A percentile compares a stretch with the other conserved stretches of the same genome.
These are phyloP conservation scores for Drosophila incognita DNA, from an alignment of 2,888 invertebrate genomes.

Conservation along the genomic window DNA sequence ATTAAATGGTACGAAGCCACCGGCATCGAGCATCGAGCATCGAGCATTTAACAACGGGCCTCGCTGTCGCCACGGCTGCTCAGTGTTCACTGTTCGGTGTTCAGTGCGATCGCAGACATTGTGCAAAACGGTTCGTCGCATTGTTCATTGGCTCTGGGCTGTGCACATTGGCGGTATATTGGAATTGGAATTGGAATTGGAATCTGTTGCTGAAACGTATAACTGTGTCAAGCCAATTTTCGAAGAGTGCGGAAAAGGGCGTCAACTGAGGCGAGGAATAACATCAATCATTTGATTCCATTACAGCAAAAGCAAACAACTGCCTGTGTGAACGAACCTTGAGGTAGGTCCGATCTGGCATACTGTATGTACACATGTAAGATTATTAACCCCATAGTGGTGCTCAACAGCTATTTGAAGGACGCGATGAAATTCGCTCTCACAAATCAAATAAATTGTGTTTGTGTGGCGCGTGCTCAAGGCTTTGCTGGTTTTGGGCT, in stretches of 20 bases:
- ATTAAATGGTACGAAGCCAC: conserved; percentile 65
- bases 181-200: conserved; percentile 35
- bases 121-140: conserved; percentile 62
- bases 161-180: background rate
- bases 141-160: conserved; percentile 25
- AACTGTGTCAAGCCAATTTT: conserved; percentile 59
- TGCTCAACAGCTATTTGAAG: conserved; percentile 8
- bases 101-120: conserved; percentile 80
- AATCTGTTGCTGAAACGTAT: conserved; percentile 30
- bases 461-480: conserved; percentile 48
- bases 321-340: conserved; percentile 20
- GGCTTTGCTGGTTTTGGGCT: conserved; percentile 11
- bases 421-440: conserved; percentile 15
- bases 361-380: background rate
- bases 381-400: background rate
- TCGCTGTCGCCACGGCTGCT: conserved; percentile 27
- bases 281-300: conserved; percentile 8
- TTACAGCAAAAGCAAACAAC: conserved; percentile 9
- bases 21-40: conserved; percentile 21
- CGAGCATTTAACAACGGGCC: conserved; percentile 18
- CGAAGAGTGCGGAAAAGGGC: conserved; percentile 40
- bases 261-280: conserved; percentile 8
- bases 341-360: conserved; percentile 51
- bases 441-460: conserved; percentile 13
- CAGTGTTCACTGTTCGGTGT: conserved; percentile 51